Conservation (phyloP, 2,113 vertebrate species). For the Gobio gobio region DNA sequence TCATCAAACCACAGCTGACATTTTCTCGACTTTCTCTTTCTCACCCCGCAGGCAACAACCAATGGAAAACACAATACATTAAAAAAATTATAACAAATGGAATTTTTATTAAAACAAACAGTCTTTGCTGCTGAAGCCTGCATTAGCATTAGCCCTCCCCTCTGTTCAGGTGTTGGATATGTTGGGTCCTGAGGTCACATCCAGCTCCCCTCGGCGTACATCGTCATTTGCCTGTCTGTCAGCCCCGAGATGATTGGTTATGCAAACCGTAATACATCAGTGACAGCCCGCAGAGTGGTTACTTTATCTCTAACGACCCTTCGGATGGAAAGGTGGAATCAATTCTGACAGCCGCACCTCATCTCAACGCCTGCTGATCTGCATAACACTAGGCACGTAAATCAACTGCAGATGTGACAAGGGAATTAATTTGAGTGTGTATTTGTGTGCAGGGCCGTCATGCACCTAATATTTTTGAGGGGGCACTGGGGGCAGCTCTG, state of each 20-base stretch:
- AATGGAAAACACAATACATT: not conserved
- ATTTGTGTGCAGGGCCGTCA: not conserved
- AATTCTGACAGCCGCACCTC: constrained; percentile 76
- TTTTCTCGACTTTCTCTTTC: not conserved
- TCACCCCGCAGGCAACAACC: not conserved
- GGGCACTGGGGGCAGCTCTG: not conserved
- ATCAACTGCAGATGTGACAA: constrained; percentile 57
- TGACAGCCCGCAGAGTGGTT: constrained; percentile 71
- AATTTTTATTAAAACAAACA: constrained; percentile 4
- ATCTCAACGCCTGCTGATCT: constrained; percentile 52
- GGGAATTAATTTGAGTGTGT: constrained; percentile 50
- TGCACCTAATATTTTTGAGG: constrained; percentile 17
- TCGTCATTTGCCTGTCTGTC: constrained; percentile 60
- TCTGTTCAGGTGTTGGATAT: not conserved
- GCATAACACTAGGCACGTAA: constrained; percentile 54
- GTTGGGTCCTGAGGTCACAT: constrained; percentile 31
- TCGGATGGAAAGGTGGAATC: constrained; percentile 67
- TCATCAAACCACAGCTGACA: constrained; percentile 11
- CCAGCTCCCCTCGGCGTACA: not conserved
- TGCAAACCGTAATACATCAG: constrained; percentile 74
- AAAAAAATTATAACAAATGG: not conserved
- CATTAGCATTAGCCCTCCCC: not conserved
- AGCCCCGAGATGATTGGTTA: constrained; percentile 71
- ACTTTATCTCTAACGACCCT: constrained; percentile 74
- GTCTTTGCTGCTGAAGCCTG: not conserved